These are phyloP conservation scores for Cyrtonyx montezumae DNA, from an alignment of 2,113 vertebrate species.

Conservation along the genomic window DNA sequence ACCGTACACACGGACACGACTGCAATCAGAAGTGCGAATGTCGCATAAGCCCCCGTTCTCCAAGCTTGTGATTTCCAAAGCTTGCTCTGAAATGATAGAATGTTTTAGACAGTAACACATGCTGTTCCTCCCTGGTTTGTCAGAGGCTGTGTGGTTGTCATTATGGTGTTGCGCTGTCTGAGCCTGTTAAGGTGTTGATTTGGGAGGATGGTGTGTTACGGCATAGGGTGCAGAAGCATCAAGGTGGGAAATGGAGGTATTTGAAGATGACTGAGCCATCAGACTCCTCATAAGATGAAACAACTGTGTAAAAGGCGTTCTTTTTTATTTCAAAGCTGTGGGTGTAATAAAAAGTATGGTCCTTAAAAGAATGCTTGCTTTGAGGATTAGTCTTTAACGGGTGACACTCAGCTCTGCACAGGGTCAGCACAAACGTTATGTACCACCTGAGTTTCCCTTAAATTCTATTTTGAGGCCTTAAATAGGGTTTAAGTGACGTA, in stretches of 20 bases:
- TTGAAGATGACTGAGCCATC: neutral
- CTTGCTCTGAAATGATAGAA: constrained; percentile 35
- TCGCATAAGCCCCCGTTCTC: constrained; percentile 78
- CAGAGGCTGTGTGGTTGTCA: neutral
- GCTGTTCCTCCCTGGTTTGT: neutral
- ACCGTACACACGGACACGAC: constrained; percentile 64
- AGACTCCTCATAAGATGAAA: neutral
- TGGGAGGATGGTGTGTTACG: neutral
- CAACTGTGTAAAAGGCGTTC: neutral
- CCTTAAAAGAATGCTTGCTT: neutral
- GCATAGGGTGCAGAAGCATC: neutral
- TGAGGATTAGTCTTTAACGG: neutral
- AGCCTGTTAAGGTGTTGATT: neutral
- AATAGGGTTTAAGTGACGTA: neutral
- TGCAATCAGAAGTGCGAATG: constrained; percentile 61
- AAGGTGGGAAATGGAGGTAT: neutral
- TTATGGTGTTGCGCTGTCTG: neutral
- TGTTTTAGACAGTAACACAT: neutral
- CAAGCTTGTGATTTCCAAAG: constrained; percentile 74
- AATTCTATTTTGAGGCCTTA: neutral
- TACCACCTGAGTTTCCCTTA: neutral
- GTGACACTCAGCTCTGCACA: neutral
- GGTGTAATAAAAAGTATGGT: neutral
- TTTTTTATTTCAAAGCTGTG: neutral
- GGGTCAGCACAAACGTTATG: neutral